Base-by-base conservation (phyloP, 2,888 invertebrate species). In the Synanthedon formicaeformis region DNA sequence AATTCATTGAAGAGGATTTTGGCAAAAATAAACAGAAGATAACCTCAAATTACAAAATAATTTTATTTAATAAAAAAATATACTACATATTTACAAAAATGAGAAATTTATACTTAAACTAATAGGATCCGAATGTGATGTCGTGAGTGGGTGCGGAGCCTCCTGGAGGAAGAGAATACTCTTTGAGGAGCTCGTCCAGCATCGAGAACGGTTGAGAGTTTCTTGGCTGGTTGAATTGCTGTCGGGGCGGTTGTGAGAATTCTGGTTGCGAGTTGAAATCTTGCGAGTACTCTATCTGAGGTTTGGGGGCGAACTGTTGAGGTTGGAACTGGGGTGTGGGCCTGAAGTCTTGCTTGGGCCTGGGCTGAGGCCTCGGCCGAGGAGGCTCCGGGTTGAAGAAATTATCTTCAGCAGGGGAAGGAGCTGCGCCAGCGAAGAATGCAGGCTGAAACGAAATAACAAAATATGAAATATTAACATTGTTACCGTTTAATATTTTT, bases 41-140 rank as follows among this genome's bases (percentile, higher is more conserved):
- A 41, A 45, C 45, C 2, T 45, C 45, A 13, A 45, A 2, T 45
- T 45, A 45, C 23, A 23, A 23, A 23, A 23, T 14, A n/a, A 13
- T 45, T 45, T 16, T 16, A 13, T 45, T 45, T 45, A 45, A n/a
- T 49, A 14, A 75, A 63, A 69, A 75, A 69, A 71, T 76, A 77
- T 61, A 64, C 81, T 84, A 85, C 64, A 76, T 85, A 83, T 83
- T 81, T 85, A 81, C 80, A 80, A 76, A 66, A 66, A 63, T 66
- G 57, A 53, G 60, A 34, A 34, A 62, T 61, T 65, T 59, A 34
- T 62, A 60, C 60, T 69, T 71, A 75, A 58, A 54, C 75, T 91
- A 93, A 77, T 92, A 94, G 74, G 93, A 92, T 66, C 95, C 94
- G 71, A 95, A 95, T 56, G 93, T 92, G 75, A 95, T 94, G 68